phyloP scores from a whole-genome alignment of 2,888 invertebrate species.

The Slavum lentiscoides region DNA sequence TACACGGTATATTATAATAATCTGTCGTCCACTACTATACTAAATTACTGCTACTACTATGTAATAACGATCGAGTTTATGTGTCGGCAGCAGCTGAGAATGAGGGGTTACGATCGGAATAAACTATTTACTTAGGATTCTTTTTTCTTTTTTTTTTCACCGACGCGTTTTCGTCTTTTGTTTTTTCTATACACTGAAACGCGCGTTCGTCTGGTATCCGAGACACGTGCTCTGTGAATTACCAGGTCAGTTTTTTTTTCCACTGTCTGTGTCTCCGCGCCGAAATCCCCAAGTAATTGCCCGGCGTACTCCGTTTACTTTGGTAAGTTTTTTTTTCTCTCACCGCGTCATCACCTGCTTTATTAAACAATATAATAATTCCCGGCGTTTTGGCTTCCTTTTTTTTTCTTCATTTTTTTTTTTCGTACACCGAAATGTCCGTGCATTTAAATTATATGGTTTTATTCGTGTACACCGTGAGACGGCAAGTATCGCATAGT shows the following conservation, averaged over 20 bases:
- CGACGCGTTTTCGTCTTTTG: conserved; percentile 34
- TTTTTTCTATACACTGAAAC: conserved; percentile 35
- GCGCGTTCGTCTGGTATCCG: conserved; percentile 41
- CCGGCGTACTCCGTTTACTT: conserved; percentile 40
- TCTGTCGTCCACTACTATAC: neutral
- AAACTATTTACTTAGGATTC: conserved; percentile 45
- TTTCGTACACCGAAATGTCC: neutral
- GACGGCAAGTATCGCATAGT: too few species aligned
- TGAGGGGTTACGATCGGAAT: conserved; percentile 41
- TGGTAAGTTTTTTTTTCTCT: conserved; percentile 12
- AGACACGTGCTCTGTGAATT: conserved; percentile 53
- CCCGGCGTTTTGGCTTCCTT: conserved; percentile 12
- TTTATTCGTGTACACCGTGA: neutral
- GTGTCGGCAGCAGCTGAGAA: conserved; percentile 39
- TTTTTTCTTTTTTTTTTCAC: conserved; percentile 32
- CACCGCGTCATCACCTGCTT: conserved; percentile 35
- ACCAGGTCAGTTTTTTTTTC: conserved; percentile 45
- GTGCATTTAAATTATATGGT: conserved; percentile 22
- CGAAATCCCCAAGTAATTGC: conserved; percentile 46
- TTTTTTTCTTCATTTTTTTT: conserved; percentile 4
- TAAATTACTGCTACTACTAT: neutral
- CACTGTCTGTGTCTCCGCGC: neutral
- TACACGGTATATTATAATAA: neutral
- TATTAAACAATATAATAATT: conserved; percentile 32
- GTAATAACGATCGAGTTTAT: conserved; percentile 35